A percentile compares a stretch with the other conserved stretches of the same genome.
Conservation (phyloP, 2,113 vertebrate species). For the Telmatochromis sp. region DNA sequence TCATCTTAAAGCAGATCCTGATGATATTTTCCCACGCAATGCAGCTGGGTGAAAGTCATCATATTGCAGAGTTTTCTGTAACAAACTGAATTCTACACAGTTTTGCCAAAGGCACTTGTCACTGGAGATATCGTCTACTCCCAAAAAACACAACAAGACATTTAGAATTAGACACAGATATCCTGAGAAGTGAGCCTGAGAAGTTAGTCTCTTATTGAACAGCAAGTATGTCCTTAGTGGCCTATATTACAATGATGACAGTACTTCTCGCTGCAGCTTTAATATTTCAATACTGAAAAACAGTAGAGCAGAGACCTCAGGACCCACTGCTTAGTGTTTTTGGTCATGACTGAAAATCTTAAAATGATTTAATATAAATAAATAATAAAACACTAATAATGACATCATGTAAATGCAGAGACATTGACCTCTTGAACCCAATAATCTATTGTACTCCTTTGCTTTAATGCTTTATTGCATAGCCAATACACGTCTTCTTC, state of each 20-base stretch:
- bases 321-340: neutral
- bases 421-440: neutral
- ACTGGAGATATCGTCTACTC: neutral
- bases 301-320: neutral
- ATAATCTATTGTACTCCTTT: neutral
- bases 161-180: neutral
- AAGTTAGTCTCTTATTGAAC: neutral
- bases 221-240: neutral
- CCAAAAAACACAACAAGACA: neutral
- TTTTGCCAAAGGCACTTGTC: neutral
- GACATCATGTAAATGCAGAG: neutral
- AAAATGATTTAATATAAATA: neutral
- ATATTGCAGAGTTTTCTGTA: neutral
- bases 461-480: neutral
- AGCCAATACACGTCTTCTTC: neutral
- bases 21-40: slow-evolving; percentile 1
- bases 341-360: neutral
- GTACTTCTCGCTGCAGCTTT: neutral
- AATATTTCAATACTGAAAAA: neutral
- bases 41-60: slow-evolving; percentile 2
- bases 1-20: slow-evolving; percentile 18
- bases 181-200: neutral
- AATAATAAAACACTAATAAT: neutral
- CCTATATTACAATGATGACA: neutral
- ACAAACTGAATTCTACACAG: neutral